Base-by-base conservation (phyloP, 2,888 invertebrate genomes). In the Protonemura montana region DNA sequence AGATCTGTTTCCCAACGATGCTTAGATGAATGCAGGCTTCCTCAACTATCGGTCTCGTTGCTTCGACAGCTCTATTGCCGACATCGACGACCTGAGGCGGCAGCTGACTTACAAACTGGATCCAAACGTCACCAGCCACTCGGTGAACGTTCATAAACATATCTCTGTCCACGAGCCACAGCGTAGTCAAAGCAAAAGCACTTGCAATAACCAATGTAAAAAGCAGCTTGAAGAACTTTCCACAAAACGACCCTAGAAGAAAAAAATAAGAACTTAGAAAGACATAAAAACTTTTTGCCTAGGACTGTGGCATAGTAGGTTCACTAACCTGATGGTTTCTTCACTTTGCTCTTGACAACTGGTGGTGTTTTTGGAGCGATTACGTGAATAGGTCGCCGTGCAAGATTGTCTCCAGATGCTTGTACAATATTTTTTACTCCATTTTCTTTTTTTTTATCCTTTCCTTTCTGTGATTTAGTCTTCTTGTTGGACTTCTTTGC, bases 401-500 rank as follows among this genome's bases (percentile, higher is more conserved):
- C 59, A 10, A 59, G 59, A 59, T 59, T 28, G n/a, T 81, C 81
- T 30, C 81, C 81, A 21, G 81, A 28, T 7, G 81, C 81, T 30
- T 28, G 26, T 2, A 30, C n/a, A 13, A 28, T 13, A 82, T n/a
- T 59, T 81, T 83, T 87, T 42, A 85, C 42, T n/a, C 87, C 87
- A 85, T 88, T 87, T 59, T 86, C 87, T 26, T 85, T 41, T n/a
- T 87, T 85, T 25, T 85, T 85, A 28, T 35, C 85, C 30, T 86
- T 85, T 21, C 84, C 25, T 81, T 86, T 86, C 35, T 42, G 78
- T 13, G 83, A 78, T 83, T 88, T 88, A 35, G 35, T 10, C 87
- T 87, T 87, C 85, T 88, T 88, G 59, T 21, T 59, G 7, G 59
- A 59, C 59, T 87, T 88, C 21, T 86, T 88, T 86, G 59, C 29